These are phyloP conservation scores for Agrochola macilenta DNA, from an alignment of 2,888 invertebrate species.

Conservation along the genomic window DNA sequence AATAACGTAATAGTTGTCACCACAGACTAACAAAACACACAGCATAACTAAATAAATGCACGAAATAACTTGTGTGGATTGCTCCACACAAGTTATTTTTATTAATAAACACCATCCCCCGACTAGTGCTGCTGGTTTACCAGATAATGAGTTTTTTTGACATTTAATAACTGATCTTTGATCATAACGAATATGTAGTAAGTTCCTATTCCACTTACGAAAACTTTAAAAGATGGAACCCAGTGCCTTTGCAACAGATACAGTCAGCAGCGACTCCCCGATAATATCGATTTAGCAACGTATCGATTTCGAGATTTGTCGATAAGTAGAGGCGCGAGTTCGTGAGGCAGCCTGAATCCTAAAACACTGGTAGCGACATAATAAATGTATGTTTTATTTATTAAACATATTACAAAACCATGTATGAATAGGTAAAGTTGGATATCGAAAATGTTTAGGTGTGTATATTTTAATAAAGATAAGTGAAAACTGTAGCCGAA, in stretches of 20 bases:
- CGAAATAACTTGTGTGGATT: too few species aligned
- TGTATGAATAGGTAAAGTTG: not conserved
- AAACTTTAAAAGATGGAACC: not conserved
- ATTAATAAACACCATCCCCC: too few species aligned
- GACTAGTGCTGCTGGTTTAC: too few species aligned
- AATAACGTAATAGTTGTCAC: not conserved
- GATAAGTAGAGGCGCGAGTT: too few species aligned
- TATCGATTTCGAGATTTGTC: not conserved
- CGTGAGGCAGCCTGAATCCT: not conserved
- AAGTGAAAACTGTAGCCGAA: conserved; percentile 2
- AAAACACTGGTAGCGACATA: not conserved
- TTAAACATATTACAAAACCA: conserved; percentile 10
- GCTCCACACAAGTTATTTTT: too few species aligned
- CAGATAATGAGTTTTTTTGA: too few species aligned
- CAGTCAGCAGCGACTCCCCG: not conserved
- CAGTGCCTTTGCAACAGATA: not conserved
- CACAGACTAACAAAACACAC: too few species aligned
- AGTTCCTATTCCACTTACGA: not conserved
- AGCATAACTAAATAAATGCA: too few species aligned
- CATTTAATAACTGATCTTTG: not conserved
- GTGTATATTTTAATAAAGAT: not conserved
- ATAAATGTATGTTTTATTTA: conserved; percentile 6
- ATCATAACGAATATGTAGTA: not conserved
- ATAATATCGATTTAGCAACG: not conserved
- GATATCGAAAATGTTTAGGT: not conserved